Base-by-base conservation (phyloP, 2,113 vertebrate species). In the Promerops cafer region DNA sequence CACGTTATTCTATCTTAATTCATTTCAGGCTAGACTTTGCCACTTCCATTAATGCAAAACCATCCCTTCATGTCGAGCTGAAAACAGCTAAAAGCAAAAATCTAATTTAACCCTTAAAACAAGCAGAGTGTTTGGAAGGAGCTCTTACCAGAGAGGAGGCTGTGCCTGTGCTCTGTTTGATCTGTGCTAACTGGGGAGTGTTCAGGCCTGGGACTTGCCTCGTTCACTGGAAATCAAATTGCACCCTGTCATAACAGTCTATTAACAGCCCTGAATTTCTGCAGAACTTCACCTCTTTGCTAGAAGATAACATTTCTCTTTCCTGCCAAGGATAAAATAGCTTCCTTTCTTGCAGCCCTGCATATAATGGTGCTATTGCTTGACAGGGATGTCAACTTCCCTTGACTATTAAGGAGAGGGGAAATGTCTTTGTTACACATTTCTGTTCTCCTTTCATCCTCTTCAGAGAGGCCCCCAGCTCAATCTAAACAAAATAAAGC, bases 381-480 rank as follows among this genome's bases (percentile, higher is more conserved):
- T 92, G 95, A 92, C 39, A 52, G 88, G 96, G 96, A 97, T 96
- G 94, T 94, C 95, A 97, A 81, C 89, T 96, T 97, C 94, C 95
- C 96, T 90, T 78, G 81, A 66, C 96, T 96, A 86, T 95, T 96
- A 97, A 95, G 93, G 83, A 96, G 91, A 97, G 82, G 97, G 97
- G 97, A 97, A 97, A 91, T 83, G 85, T 94, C 93, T 97, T 97
- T 97, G 96, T 97, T 95, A 76, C 65, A 85, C 81, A 35, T 91
- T 85, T 92, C 87, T 89, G 77, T 68, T 93, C 91, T 78, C 89
- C 85, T 93, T 92, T 93, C 94, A 96, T 96, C 96, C 96, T 95
- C 95, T 96, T 84, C 83, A 75, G 68, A 81, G 94, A 84, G 87
- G 87, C 88, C 93, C 81, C 91, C 68, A 85, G 94, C 90, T 96